A percentile compares a stretch with the other conserved stretches of the same genome.
phyloP scores from a whole-genome alignment of 2,888 invertebrate genomes.

The Lamellibrachia columna region DNA sequence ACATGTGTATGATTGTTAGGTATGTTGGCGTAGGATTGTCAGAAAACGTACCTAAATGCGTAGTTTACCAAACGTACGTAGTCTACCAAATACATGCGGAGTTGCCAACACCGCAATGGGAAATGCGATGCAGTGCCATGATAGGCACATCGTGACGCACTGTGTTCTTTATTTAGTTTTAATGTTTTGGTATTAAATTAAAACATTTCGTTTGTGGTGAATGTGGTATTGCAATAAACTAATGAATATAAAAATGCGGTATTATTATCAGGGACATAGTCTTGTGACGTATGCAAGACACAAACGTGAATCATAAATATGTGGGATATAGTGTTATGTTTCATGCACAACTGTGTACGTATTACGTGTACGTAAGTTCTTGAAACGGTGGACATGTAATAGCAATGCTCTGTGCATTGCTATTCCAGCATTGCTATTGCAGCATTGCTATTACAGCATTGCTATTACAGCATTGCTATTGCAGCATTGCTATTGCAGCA shows the following conservation, averaged over 20 bases:
- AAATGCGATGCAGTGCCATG: neutral
- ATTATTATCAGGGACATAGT: neutral
- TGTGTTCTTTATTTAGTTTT: neutral
- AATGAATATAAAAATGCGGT: neutral
- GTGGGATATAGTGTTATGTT: neutral
- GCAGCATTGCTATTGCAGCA: neutral
- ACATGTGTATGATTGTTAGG: too few relatives aligned
- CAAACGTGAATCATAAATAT: neutral
- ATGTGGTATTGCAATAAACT: neutral
- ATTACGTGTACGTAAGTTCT: neutral
- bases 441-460: too few relatives aligned
- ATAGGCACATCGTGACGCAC: neutral
- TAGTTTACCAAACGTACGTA: too few relatives aligned
- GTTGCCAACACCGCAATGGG: neutral
- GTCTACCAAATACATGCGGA: too few relatives aligned
- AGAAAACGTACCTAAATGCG: too few relatives aligned
- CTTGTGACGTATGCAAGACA: neutral
- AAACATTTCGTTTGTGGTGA: conserved; percentile 4
- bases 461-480: too few relatives aligned
- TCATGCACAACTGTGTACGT: neutral
- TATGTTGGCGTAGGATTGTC: too few relatives aligned
- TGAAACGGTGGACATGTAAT: neutral
- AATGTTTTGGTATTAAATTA: neutral
- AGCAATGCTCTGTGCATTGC: neutral
- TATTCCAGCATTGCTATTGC: neutral